Percentiles rank a stretch among this genome's conserved stretches.
phyloP scores from a whole-genome alignment of 2,797 vertebrate species.

The Lacerta bilineata region DNA sequence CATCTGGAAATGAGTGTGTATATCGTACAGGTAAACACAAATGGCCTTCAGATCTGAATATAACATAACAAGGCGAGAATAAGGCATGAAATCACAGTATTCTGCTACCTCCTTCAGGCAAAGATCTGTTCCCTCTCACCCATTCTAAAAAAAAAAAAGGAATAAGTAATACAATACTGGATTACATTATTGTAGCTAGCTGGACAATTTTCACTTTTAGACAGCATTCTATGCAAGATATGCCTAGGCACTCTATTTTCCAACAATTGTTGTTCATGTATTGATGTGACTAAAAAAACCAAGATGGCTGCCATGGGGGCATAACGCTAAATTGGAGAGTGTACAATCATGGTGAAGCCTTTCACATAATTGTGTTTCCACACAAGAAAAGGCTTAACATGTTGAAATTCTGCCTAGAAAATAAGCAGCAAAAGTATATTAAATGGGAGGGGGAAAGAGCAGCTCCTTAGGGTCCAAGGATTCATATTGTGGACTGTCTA shows the following conservation, averaged over 20 bases:
- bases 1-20: slow-evolving; percentile 92
- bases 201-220: not conserved
- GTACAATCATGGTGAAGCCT: too few relatives aligned
- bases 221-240: not conserved
- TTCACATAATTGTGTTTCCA: too few relatives aligned
- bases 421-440: too few relatives aligned
- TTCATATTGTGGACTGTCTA: too few relatives aligned
- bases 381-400: too few relatives aligned
- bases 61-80: slow-evolving; percentile 15
- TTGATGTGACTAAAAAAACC: not conserved
- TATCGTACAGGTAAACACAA: slow-evolving; percentile 95
- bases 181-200: not conserved
- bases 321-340: too few relatives aligned
- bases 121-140: not conserved
- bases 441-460: too few relatives aligned
- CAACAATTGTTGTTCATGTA: not conserved
- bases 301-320: too few relatives aligned
- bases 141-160: slow-evolving; percentile 6
- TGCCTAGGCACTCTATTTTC: not conserved
- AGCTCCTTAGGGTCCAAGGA: too few relatives aligned
- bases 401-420: too few relatives aligned
- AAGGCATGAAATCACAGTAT: slow-evolving; percentile 11
- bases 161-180: not conserved
- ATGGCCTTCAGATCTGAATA: slow-evolving; percentile 93
- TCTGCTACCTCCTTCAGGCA: not conserved